Percentiles rank a stretch among this genome's conserved stretches.
Conservation (phyloP, 2,113 vertebrate species). For the Phodopus roborovskii region DNA sequence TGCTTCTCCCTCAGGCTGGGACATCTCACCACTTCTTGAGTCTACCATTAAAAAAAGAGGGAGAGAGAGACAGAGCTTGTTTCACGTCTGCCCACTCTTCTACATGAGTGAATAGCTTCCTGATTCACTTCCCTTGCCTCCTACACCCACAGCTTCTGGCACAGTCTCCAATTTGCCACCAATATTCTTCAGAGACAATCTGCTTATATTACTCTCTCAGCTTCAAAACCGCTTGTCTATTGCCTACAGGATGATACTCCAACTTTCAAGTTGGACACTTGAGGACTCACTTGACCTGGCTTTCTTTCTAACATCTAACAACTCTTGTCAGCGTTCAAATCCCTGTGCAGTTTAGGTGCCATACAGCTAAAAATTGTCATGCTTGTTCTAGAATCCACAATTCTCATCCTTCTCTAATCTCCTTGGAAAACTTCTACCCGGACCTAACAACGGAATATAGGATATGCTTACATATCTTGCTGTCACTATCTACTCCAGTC, state of each 20-base stretch:
- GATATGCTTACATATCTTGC: neutral
- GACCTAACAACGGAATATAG: neutral
- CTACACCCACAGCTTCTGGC: neutral
- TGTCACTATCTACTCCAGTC: slow-evolving; percentile 10
- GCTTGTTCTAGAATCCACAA: neutral
- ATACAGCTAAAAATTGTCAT: neutral
- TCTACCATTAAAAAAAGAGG: neutral
- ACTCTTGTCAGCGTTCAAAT: neutral
- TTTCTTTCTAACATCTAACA: neutral
- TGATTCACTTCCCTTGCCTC: neutral
- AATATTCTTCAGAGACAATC: neutral
- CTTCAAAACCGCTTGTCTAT: neutral
- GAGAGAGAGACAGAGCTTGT: neutral
- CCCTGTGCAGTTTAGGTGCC: neutral
- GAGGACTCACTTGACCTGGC: neutral
- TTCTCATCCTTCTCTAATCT: neutral
- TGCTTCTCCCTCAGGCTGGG: neutral
- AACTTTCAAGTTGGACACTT: neutral
- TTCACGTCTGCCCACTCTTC: neutral
- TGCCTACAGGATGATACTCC: neutral
- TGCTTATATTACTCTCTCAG: neutral
- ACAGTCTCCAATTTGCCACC: neutral
- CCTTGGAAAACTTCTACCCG: neutral
- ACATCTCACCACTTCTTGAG: neutral
- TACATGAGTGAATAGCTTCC: neutral